Evolutionary conservation across 2,113 vertebrate genomes (phyloP), one percentile per base, ranked within the genome.

Genomic region (Eurystomus gularis): DNA sequence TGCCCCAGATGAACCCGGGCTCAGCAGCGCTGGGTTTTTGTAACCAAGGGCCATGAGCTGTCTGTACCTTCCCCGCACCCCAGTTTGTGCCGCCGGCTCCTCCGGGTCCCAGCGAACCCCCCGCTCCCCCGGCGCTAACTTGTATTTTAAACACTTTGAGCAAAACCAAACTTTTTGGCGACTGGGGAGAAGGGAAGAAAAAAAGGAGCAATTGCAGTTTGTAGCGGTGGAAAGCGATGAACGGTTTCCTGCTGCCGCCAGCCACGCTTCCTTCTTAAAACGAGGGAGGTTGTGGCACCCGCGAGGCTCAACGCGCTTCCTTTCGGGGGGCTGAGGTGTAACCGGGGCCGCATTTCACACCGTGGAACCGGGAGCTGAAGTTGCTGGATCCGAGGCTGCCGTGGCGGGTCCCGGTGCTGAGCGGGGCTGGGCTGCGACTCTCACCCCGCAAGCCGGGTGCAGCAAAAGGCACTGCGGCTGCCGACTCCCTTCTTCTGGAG

Each of bases 1-100:
- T 91, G 84, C 82, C 87, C 94, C 51, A 64, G 57, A 64, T 91
- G 92, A 96, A 95, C 85, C 82, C 92, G 8, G 19, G 11, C 75
- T 91, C 68, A 46, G 44, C 86, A 31, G 64, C 49, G 61, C 39
- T 58, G 2, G 46, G 39, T 42, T 82, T 80, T 71, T 25, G 23
- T 37, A 31, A 78, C 1, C 7, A 66, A 2, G 66, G 52, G 70
- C 75, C 8, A 18, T 58, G 71, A 78, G 82, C 73, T 10, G 77
- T 3, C 88, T 81, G 88, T 35, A 70, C 96, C 93, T 93, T 93
- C 88, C 79, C 85, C 10, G 1, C 40, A 87, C 42, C 87, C 94
- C 93, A 55, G 55, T 92, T 96, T 6, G 13, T 39, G 89, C 93
- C 37, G 29, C 16, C 4, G 16, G 70, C 76, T 89, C 82, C 46